These are phyloP conservation scores for Pelodiscus sinensis DNA, from an alignment of 2,113 vertebrate species.

Conservation along the genomic window DNA sequence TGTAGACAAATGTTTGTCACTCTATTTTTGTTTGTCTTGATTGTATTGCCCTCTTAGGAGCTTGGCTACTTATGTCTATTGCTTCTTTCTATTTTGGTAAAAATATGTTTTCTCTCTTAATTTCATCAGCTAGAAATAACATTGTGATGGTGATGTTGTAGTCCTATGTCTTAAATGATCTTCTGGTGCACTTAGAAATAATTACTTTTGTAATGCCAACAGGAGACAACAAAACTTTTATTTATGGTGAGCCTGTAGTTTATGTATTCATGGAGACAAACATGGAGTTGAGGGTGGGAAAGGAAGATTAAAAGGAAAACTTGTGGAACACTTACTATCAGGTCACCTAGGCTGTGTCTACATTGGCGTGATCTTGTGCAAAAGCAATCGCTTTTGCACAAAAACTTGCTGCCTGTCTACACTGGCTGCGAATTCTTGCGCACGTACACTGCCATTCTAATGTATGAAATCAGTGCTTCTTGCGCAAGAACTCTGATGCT, in stretches of 20 bases:
- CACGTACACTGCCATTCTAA: no score
- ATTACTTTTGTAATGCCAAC: background rate
- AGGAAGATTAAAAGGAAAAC: background rate
- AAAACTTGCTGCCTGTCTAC: no score
- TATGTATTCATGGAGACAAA: background rate
- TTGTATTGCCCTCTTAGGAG: background rate
- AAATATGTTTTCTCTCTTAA: background rate
- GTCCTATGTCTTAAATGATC: background rate
- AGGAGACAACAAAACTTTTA: background rate
- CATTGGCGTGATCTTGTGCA: no score
- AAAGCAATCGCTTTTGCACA: no score
- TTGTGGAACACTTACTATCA: background rate
- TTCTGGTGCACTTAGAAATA: background rate
- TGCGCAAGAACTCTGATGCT: no score
- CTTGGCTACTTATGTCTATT: background rate
- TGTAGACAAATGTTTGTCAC: background rate
- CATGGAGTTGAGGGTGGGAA: background rate
- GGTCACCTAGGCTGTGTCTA: no score
- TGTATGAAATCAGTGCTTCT: no score
- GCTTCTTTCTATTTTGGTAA: background rate
- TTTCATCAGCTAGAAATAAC: background rate
- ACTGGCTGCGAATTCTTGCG: no score
- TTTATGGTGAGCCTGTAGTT: background rate
- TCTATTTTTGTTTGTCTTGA: background rate
- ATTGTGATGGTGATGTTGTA: background rate